These are phyloP conservation scores for Poecilia gillii DNA, from an alignment of 2,797 vertebrate genomes.

Conservation along the genomic window DNA sequence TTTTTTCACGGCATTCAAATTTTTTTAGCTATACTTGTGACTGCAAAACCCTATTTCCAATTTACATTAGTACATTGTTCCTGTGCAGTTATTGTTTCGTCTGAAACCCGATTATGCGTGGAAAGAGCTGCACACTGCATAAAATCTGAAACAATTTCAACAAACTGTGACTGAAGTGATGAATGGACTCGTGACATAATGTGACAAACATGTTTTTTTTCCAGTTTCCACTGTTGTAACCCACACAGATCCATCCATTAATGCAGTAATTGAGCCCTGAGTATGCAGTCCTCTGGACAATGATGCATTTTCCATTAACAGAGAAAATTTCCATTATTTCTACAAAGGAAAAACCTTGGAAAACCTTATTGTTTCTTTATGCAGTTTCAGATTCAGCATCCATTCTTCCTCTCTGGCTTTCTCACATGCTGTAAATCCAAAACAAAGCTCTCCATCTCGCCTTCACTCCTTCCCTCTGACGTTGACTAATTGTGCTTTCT, in stretches of 20 bases:
- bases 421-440: conserved; percentile 35
- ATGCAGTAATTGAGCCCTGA: conserved; percentile 7
- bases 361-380: conserved; percentile 21
- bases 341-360: background rate
- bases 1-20: background rate
- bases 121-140: conserved; percentile 6
- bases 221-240: conserved; percentile 21
- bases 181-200: conserved; percentile 17
- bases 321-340: conserved; percentile 5
- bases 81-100: background rate
- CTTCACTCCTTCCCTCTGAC: conserved; percentile 42
- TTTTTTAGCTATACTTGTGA: background rate
- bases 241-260: conserved; percentile 13
- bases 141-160: conserved; percentile 17
- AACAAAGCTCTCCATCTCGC: conserved; percentile 19
- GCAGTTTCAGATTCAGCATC: conserved; percentile 22
- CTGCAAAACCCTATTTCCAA: background rate
- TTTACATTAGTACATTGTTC: background rate
- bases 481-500: conserved; percentile 66
- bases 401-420: conserved; percentile 29
- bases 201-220: conserved; percentile 20
- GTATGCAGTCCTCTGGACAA: background rate
- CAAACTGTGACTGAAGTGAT: conserved; percentile 24
- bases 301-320: conserved; percentile 5
- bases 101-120: background rate